phyloP scores from a whole-genome alignment of 2,888 invertebrate genomes.

The Choristoneura rosaceana region DNA sequence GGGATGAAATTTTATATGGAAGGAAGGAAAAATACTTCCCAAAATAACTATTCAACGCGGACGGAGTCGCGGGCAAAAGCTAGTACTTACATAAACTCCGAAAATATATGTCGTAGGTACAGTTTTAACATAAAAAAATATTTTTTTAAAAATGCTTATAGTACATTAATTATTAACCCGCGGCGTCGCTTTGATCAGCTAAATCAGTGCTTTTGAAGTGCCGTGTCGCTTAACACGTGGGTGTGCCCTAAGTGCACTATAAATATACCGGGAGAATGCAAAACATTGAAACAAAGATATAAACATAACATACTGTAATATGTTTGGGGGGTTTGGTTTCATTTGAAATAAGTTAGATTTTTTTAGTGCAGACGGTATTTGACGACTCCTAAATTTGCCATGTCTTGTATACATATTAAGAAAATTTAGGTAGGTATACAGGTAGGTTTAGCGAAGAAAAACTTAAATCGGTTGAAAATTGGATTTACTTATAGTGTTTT shows the following conservation, averaged over 20 bases:
- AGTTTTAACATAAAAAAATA: conserved; percentile 13
- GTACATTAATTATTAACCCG: conserved; percentile 36
- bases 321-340: neutral
- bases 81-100: neutral
- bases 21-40: too few species aligned
- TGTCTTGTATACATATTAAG: too few species aligned
- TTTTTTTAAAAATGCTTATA: conserved; percentile 30
- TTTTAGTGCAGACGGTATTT: too few species aligned
- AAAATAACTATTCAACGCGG: too few species aligned
- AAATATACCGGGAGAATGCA: conserved; percentile 30
- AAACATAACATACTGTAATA: neutral
- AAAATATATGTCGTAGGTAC: neutral
- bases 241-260: conserved; percentile 35
- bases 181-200: conserved; percentile 38
- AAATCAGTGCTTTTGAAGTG: conserved; percentile 42
- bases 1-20: too few species aligned
- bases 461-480: too few species aligned
- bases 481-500: too few species aligned
- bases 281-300: conserved; percentile 23
- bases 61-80: too few species aligned
- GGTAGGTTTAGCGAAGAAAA: too few species aligned
- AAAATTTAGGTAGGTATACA: too few species aligned
- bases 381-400: too few species aligned
- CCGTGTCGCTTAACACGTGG: conserved; percentile 40
- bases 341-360: neutral